These are phyloP conservation scores for Saimiri boliviensis DNA, from an alignment of 2,113 vertebrate genomes.

Conservation along the genomic window DNA sequence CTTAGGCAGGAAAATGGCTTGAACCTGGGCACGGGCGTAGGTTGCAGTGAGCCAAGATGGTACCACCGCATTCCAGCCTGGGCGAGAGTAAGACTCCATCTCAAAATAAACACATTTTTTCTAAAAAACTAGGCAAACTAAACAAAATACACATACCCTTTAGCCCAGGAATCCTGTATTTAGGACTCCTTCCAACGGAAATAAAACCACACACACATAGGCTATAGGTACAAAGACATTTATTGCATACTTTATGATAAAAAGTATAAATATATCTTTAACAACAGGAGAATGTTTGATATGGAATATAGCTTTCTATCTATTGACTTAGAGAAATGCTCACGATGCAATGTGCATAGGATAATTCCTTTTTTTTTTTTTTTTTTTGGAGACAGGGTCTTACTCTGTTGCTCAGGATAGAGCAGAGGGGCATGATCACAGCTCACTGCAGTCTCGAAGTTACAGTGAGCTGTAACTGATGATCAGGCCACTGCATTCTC, in stretches of 20 bases:
- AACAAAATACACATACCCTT: not conserved
- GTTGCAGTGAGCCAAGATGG: no score
- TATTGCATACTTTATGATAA: not conserved
- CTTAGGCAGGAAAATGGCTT: no score
- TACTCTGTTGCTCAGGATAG: no score
- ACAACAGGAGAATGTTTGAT: not conserved
- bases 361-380: not conserved
- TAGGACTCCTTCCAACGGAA: not conserved
- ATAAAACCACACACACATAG: not conserved
- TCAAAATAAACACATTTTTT: no score
- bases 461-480: no score
- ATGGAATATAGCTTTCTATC: not conserved
- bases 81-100: no score
- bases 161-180: not conserved
- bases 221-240: not conserved
- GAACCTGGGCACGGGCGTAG: fast-evolving
- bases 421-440: no score
- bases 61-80: no score
- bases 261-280: not conserved
- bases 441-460: no score
- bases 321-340: not conserved
- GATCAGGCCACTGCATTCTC: no score
- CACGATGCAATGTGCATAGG: not conserved
- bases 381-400: no score
- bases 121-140: not conserved